A percentile compares a stretch with the other conserved stretches of the same genome.
Conservation (phyloP, 2,888 invertebrate species). For the Dynastes grantii region DNA sequence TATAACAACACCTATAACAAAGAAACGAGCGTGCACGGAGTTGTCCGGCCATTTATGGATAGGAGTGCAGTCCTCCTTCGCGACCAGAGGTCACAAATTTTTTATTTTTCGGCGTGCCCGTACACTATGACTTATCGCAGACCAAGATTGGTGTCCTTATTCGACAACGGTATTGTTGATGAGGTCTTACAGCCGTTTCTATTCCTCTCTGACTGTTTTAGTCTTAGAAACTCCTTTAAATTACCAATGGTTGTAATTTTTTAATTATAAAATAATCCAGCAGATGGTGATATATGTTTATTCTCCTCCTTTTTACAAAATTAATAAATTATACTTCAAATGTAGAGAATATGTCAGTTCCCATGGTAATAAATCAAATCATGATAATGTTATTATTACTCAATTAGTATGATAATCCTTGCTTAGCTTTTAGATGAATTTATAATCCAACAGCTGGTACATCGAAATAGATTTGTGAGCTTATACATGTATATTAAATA, state of each 20-base stretch:
- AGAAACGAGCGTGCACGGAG: conserved; percentile 44
- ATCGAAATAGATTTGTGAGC: too few species aligned
- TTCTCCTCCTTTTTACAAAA: too few species aligned
- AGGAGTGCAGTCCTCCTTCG: conserved; percentile 43
- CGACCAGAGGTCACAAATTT: conserved; percentile 42
- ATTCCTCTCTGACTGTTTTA: background rate
- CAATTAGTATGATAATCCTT: too few species aligned
- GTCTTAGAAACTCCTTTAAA: background rate
- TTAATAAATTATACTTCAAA: too few species aligned
- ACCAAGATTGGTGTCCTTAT: conserved; percentile 10
- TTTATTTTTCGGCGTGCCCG: conserved; percentile 32
- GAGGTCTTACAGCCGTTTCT: conserved; percentile 1
- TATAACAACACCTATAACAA: conserved; percentile 40
- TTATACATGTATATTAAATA: too few species aligned
- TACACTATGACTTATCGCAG: conserved; percentile 31
- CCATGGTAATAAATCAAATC: too few species aligned
- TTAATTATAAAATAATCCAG: background rate
- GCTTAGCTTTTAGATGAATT: background rate
- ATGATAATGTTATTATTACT: too few species aligned
- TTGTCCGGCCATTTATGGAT: conserved; percentile 43
- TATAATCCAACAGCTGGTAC: too few species aligned
- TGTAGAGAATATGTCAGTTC: too few species aligned
- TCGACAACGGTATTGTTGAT: conserved; percentile 26
- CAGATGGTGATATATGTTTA: too few species aligned
- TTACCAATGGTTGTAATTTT: background rate